Evolutionary conservation across 2,888 invertebrate genomes (phyloP).

Genomic region (Troides aeacus): DNA sequence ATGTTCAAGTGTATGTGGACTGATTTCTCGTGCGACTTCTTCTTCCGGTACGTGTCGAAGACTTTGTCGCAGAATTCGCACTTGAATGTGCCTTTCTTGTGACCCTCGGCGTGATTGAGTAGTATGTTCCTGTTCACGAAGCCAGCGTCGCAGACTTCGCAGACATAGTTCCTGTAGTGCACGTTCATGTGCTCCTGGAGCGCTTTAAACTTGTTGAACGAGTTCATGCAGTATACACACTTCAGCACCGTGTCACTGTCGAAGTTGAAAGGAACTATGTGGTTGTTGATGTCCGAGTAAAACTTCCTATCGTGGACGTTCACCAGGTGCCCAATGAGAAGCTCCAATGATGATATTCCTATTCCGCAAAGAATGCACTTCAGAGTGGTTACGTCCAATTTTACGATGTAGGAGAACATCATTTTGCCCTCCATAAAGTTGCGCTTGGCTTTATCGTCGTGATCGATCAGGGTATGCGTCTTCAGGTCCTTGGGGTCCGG

Average conservation of each 20-base stretch:
- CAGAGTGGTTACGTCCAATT: conserved; percentile 50
- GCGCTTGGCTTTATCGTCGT: conserved; percentile 38
- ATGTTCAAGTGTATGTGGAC: conserved; percentile 55
- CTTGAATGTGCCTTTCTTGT: conserved; percentile 41
- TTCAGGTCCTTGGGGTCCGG: conserved; percentile 46
- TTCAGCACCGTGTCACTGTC: conserved; percentile 35
- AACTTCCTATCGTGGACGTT: conserved; percentile 38
- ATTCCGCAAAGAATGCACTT: conserved; percentile 35
- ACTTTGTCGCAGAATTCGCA: conserved; percentile 62
- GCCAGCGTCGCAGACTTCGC: conserved; percentile 43
- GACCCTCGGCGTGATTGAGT: conserved; percentile 37
- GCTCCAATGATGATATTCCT: conserved; percentile 32
- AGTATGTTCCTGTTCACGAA: conserved; percentile 43
- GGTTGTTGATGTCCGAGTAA: conserved; percentile 40
- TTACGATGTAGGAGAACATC: conserved; percentile 47
- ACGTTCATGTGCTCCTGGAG: conserved; percentile 49
- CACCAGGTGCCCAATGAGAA: conserved; percentile 34
- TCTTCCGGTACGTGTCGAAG: conserved; percentile 56
- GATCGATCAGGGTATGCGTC: conserved; percentile 42
- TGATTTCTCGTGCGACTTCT: conserved; percentile 56
- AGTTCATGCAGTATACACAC: conserved; percentile 38
- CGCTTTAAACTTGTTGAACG: conserved; percentile 37
- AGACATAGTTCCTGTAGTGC: conserved; percentile 49
- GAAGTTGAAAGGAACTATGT: conserved; percentile 52
- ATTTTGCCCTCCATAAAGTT: conserved; percentile 45